phyloP scores from a whole-genome alignment of 1,140 invertebrate genomes.

The Apolygus lucorum region DNA sequence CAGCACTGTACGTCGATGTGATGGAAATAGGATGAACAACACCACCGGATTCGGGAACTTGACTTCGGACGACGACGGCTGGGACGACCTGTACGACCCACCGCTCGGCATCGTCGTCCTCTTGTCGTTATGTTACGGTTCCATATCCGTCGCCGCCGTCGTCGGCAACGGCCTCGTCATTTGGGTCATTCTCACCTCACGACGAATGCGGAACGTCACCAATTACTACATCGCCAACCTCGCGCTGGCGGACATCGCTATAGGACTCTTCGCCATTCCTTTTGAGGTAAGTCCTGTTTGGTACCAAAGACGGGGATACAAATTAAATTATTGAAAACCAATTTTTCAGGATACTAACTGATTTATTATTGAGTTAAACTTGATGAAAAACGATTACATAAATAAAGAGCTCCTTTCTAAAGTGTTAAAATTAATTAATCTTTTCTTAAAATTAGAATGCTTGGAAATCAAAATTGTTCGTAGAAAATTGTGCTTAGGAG shows the following conservation, averaged over 20 bases:
- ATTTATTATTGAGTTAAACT: too few species aligned
- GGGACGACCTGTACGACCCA: constrained; percentile 41
- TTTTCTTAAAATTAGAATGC: too few species aligned
- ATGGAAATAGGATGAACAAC: neutral
- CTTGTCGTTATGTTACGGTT: constrained; percentile 47
- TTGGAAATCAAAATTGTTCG: too few species aligned
- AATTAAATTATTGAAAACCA: too few species aligned
- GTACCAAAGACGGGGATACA: too few species aligned
- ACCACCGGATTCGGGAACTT: neutral
- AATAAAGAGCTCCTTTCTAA: too few species aligned
- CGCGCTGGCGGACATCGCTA: constrained; percentile 43
- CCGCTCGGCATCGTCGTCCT: constrained; percentile 44
- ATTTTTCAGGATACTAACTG: too few species aligned
- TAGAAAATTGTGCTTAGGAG: too few species aligned
- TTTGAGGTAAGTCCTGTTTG: constrained; percentile 43
- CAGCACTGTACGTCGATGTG: neutral
- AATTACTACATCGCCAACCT: constrained; percentile 48
- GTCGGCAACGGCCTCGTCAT: constrained; percentile 49
- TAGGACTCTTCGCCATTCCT: constrained; percentile 43
- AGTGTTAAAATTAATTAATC: too few species aligned
- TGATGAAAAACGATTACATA: too few species aligned
- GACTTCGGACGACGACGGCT: constrained; percentile 1
- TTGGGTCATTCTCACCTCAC: constrained; percentile 42
- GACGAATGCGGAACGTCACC: constrained; percentile 45
- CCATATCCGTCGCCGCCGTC: constrained; percentile 47